phyloP scores from a whole-genome alignment of 2,797 vertebrate species.

The Paedocypris micromegethes region DNA sequence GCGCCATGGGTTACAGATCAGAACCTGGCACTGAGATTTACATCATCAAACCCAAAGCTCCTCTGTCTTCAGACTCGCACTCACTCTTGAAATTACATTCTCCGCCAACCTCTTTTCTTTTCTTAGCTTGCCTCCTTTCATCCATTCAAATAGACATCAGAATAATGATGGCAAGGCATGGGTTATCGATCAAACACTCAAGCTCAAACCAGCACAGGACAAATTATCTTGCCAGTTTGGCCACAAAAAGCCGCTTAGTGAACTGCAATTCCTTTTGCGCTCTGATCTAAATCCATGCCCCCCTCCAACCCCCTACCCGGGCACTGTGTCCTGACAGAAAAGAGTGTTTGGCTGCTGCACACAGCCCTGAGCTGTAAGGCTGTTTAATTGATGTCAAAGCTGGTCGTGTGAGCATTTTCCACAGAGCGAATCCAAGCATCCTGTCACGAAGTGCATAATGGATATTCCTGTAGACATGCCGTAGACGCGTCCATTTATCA shows the following conservation, averaged over 20 bases:
- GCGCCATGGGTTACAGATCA: constrained; percentile 32
- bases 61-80: constrained; percentile 16
- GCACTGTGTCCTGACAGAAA: constrained; percentile 28
- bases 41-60: constrained; percentile 36
- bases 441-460: constrained; percentile 17
- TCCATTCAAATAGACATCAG: constrained; percentile 43
- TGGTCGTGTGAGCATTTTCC: constrained; percentile 16
- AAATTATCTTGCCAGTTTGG: constrained; percentile 40
- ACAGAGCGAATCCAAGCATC: background rate
- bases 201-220: constrained; percentile 24
- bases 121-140: constrained; percentile 23
- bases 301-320: constrained; percentile 6
- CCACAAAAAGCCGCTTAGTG: constrained; percentile 25
- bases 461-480: constrained; percentile 18
- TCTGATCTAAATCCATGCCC: constrained; percentile 14
- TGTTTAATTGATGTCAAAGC: constrained; percentile 33
- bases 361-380: constrained; percentile 21
- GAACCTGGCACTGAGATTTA: constrained; percentile 22
- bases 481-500: constrained; percentile 23
- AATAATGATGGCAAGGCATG: constrained; percentile 34
- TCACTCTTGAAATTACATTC: constrained; percentile 16
- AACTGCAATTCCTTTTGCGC: constrained; percentile 28
- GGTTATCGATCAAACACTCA: constrained; percentile 34
- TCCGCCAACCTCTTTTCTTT: background rate
- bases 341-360: constrained; percentile 23